phyloP scores from a whole-genome alignment of 2,113 vertebrate genomes.

The Neotoma lepida region DNA sequence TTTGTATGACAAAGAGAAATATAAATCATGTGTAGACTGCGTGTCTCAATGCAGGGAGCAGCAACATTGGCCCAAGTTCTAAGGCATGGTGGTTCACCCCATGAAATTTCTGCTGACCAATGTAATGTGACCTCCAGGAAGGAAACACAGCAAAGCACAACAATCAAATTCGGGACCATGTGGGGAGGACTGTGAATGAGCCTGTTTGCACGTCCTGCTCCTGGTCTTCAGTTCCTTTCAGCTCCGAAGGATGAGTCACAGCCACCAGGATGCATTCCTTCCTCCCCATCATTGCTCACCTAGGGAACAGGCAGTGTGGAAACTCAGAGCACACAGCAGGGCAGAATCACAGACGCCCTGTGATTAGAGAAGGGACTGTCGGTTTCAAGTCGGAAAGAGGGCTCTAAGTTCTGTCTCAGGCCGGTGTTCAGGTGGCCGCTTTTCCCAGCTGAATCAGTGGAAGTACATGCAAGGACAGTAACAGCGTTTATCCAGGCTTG shows the following conservation, averaged over 20 bases:
- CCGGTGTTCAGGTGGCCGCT: background rate
- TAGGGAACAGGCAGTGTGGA: slow-evolving; percentile 23
- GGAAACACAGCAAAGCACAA: background rate
- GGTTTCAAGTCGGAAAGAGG: slow-evolving; percentile 28
- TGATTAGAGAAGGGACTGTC: background rate
- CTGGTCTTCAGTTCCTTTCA: background rate
- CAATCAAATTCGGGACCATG: background rate
- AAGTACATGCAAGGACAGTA: background rate
- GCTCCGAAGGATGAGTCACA: background rate
- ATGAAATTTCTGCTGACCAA: background rate
- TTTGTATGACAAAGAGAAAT: background rate
- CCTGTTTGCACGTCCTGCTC: background rate
- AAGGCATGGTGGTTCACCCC: background rate
- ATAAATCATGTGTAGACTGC: background rate
- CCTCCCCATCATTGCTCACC: background rate
- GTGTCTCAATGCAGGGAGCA: background rate
- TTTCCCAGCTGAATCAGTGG: background rate
- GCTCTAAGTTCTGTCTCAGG: background rate
- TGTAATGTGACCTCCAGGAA: background rate
- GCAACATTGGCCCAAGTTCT: background rate
- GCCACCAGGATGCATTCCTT: slow-evolving; percentile 24
- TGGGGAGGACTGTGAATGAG: background rate
- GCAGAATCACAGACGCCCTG: background rate
- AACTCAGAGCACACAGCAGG: background rate
- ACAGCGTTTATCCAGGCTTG: background rate